These are phyloP conservation scores for Apocrypta bakeri DNA, from an alignment of 1,140 invertebrate species.

Conservation along the genomic window DNA sequence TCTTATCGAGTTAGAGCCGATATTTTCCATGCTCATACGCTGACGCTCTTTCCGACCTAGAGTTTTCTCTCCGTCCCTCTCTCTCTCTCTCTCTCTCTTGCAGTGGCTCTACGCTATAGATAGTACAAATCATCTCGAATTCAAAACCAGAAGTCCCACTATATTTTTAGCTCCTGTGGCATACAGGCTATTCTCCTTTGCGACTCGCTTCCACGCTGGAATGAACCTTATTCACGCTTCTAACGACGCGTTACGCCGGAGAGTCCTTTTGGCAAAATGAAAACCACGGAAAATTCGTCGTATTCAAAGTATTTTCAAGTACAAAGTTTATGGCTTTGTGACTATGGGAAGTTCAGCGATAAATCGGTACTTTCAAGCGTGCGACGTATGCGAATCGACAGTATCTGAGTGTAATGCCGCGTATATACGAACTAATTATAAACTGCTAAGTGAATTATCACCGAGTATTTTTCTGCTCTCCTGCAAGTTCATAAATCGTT, in stretches of 20 bases:
- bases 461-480: background rate
- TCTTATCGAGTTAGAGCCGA: slow-evolving; percentile 43
- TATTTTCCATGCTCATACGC: slow-evolving; percentile 30
- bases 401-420: background rate
- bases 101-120: slow-evolving; percentile 26
- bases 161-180: slow-evolving; percentile 26
- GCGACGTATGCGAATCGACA: background rate
- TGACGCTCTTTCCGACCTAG: background rate
- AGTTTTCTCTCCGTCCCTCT: background rate
- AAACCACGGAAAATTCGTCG: slow-evolving; percentile 23
- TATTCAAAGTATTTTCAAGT: slow-evolving; percentile 29
- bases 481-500: background rate
- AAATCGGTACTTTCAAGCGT: background rate
- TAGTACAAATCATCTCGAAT: slow-evolving; percentile 49
- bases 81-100: background rate
- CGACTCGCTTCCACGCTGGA: slow-evolving; percentile 18
- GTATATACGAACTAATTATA: slow-evolving; percentile 1
- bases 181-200: slow-evolving; percentile 43
- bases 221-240: slow-evolving; percentile 47
- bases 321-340: slow-evolving; percentile 27
- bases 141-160: slow-evolving; percentile 43
- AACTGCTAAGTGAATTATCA: background rate
- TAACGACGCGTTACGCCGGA: slow-evolving; percentile 44
- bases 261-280: slow-evolving; percentile 44
- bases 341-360: slow-evolving; percentile 10